Conservation (phyloP, 2,888 invertebrate genomes). For the Ophion ventricosus region DNA sequence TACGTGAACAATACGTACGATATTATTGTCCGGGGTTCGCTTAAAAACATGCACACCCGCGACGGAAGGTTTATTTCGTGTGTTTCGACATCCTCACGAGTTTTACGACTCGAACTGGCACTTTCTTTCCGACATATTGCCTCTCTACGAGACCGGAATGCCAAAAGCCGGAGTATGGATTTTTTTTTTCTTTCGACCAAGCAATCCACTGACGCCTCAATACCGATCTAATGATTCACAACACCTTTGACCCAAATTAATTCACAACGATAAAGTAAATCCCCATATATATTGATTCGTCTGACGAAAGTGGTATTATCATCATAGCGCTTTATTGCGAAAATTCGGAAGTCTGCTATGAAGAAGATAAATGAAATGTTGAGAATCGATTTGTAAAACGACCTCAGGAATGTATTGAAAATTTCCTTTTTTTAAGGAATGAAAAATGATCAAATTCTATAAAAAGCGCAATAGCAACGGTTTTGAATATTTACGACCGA, state of each 20-base stretch:
- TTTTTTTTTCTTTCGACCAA: constrained; percentile 10
- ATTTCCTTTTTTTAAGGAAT: neutral
- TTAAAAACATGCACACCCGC: neutral
- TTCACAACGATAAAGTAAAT: neutral
- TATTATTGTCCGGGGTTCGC: neutral
- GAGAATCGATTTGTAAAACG: neutral
- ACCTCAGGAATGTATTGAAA: neutral
- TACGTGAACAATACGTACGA: neutral
- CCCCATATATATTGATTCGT: neutral
- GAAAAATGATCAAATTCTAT: too few relatives aligned
- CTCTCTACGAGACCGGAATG: constrained; percentile 51
- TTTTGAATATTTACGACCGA: too few relatives aligned
- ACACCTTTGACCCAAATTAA: constrained; percentile 3
- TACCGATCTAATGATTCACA: constrained; percentile 26
- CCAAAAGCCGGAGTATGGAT: constrained; percentile 48
- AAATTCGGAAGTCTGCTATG: too few relatives aligned
- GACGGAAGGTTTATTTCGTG: constrained; percentile 1
- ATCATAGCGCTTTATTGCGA: too few relatives aligned
- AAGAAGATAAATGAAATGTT: neutral
- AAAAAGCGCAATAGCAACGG: too few relatives aligned
- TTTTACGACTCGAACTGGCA: constrained; percentile 51
- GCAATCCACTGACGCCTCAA: neutral
- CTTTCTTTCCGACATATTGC: constrained; percentile 42
- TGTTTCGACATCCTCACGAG: constrained; percentile 31
- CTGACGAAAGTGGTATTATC: neutral